These are phyloP conservation scores for Lepidocolaptes lacrymiger DNA, from an alignment of 2,797 vertebrate genomes.

Conservation along the genomic window DNA sequence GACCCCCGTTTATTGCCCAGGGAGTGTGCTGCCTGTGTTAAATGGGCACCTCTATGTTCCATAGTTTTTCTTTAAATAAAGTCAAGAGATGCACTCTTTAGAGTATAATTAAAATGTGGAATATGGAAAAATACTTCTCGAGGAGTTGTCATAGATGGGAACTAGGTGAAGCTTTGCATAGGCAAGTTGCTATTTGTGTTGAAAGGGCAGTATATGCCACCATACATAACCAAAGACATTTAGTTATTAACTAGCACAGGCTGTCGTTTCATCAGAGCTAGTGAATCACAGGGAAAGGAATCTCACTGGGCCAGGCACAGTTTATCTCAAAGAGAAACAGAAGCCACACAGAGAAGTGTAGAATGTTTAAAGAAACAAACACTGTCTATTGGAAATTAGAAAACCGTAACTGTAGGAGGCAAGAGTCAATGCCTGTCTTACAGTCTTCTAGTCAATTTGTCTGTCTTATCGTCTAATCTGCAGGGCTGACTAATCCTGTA, in stretches of 20 bases:
- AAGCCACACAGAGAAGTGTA: neutral
- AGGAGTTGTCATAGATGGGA: neutral
- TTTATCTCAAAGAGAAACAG: neutral
- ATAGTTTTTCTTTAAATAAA: neutral
- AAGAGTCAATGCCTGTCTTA: neutral
- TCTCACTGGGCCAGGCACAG: neutral
- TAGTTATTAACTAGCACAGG: neutral
- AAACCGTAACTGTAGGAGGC: neutral
- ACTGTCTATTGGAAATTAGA: neutral
- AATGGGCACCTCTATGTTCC: neutral
- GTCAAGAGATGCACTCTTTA: neutral
- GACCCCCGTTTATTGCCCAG: rapidly evolving
- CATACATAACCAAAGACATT: neutral
- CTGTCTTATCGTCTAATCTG: neutral
- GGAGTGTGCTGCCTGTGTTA: neutral
- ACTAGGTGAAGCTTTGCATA: neutral
- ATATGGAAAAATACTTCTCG: neutral
- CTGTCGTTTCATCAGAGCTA: rapidly evolving
- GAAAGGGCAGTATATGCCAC: neutral
- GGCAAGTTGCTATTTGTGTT: neutral
- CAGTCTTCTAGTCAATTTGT: neutral
- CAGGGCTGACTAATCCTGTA: neutral
- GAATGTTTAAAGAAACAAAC: neutral
- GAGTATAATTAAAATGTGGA: neutral
- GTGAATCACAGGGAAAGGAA: neutral